Evolutionary conservation across 2,888 invertebrate genomes (phyloP), one percentile per base, ranked within the genome.

Genomic region (Tetragonula carbonaria): DNA sequence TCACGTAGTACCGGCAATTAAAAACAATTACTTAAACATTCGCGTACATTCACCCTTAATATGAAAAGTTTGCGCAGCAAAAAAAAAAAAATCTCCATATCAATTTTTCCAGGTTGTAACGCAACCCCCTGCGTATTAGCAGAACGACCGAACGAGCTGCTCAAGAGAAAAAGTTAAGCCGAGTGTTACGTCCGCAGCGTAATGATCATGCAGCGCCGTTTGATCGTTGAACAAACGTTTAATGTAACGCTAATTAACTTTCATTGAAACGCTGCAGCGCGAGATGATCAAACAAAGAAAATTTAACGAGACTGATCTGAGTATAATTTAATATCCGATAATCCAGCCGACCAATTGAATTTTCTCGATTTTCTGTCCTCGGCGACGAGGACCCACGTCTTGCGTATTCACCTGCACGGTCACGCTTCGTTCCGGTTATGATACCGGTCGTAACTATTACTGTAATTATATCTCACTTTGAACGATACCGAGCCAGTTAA

Each of bases 401-500:
- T 23, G 5, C 8, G 11, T 45, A 4, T 23, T 21, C 45, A 1
- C 8, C 45, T 62, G 8, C 2, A n/a, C n/a, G 5, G 28, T 65
- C 50, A 50, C 51, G 74, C 23, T 59, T 53, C 59, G 21, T 67
- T 50, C 28, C 45, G 16, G 21, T 74, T 50, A 45, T 53, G 11
- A n/a, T 53, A 8, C 16, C 28, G 28, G 14, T 3, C 14, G 6
- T 14, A 28, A 53, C 68, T 33, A 16, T 50, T 23, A 23, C 50
- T 38, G 53, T 68, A 68, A 79, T 76, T 76, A 79, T 59, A 45
- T 51, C 38, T n/a, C 21, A 8, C 38, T 45, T 23, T 53, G 38
- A 55, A 45, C n/a, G 53, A 28, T 63, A 28, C 4, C 53, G n/a
- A 16, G 18, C 62, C 21, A 2, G 11, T 45, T 45, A 45, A 62